Evolutionary conservation across 2,888 invertebrate genomes (phyloP).

Genomic region (Allophyes oxyacanthae): DNA sequence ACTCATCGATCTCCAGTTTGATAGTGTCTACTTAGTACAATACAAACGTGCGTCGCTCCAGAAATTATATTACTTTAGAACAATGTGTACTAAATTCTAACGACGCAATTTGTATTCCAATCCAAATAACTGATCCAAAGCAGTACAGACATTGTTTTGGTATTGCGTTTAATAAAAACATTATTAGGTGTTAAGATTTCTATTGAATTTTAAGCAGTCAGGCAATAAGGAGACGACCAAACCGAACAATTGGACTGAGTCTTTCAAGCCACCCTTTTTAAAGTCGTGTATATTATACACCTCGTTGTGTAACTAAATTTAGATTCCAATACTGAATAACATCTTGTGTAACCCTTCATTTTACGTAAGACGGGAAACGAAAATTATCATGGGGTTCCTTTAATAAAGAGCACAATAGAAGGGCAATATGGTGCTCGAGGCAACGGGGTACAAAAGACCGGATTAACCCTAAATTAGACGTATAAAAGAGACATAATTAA

Average conservation of each 20-base stretch:
- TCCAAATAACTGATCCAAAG: slow-evolving; percentile 4
- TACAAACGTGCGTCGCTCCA: background rate
- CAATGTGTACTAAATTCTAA: slow-evolving; percentile 14
- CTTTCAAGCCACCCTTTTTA: slow-evolving; percentile 29
- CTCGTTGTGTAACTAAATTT: slow-evolving; percentile 57
- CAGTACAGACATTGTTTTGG: slow-evolving; percentile 13
- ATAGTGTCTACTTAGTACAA: background rate
- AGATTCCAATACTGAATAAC: slow-evolving; percentile 49
- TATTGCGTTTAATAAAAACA: slow-evolving; percentile 38
- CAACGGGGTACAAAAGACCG: slow-evolving; percentile 62
- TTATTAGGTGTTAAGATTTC: slow-evolving; percentile 41
- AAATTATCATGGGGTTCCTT: slow-evolving; percentile 64
- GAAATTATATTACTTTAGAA: slow-evolving; percentile 5
- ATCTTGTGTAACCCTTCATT: slow-evolving; percentile 60
- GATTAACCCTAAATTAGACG: slow-evolving; percentile 73
- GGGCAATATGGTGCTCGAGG: slow-evolving; percentile 66
- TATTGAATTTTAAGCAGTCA: slow-evolving; percentile 35
- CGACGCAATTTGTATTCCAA: slow-evolving; percentile 17
- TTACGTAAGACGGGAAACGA: slow-evolving; percentile 60
- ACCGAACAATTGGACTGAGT: slow-evolving; percentile 15
- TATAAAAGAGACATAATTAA: slow-evolving; percentile 78
- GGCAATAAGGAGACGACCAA: slow-evolving; percentile 31
- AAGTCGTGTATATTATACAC: slow-evolving; percentile 50
- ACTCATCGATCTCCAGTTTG: no score
- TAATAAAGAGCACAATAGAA: slow-evolving; percentile 69